These are phyloP conservation scores for Quiscalus mexicanus DNA, from an alignment of 2,113 vertebrate species.

Conservation along the genomic window DNA sequence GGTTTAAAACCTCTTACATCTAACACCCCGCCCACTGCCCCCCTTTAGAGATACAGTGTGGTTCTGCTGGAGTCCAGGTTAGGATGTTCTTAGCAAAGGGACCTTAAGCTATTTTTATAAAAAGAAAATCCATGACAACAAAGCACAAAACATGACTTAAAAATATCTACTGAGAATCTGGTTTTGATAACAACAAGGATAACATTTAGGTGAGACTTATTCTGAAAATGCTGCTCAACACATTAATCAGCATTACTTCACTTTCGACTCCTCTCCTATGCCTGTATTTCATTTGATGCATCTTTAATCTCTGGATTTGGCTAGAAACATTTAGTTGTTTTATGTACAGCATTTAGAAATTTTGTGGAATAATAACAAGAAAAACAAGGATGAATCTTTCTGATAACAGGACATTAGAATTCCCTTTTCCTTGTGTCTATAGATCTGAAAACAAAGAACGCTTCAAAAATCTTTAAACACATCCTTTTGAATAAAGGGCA, in stretches of 20 bases:
- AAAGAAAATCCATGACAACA: neutral
- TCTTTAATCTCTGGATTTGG: neutral
- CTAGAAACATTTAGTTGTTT: neutral
- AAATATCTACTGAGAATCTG: neutral
- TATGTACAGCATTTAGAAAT: neutral
- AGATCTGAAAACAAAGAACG: neutral
- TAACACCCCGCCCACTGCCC: accelerated
- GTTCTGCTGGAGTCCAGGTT: neutral
- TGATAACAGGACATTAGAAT: neutral
- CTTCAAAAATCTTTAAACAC: neutral
- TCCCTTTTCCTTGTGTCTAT: neutral
- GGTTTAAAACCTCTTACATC: neutral
- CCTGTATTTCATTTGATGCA: neutral
- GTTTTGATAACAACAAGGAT: neutral
- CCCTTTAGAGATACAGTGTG: neutral
- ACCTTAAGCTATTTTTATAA: neutral
- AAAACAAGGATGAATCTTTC: neutral
- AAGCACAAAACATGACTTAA: neutral
- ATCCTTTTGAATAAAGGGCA: neutral
- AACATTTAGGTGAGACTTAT: neutral
- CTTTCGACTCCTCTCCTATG: neutral
- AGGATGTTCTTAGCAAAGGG: neutral
- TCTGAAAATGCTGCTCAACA: neutral
- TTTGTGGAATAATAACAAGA: neutral
- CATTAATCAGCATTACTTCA: neutral